Evolutionary conservation across 2,113 vertebrate genomes (phyloP).

Genomic region (Seriola aureovittata): DNA sequence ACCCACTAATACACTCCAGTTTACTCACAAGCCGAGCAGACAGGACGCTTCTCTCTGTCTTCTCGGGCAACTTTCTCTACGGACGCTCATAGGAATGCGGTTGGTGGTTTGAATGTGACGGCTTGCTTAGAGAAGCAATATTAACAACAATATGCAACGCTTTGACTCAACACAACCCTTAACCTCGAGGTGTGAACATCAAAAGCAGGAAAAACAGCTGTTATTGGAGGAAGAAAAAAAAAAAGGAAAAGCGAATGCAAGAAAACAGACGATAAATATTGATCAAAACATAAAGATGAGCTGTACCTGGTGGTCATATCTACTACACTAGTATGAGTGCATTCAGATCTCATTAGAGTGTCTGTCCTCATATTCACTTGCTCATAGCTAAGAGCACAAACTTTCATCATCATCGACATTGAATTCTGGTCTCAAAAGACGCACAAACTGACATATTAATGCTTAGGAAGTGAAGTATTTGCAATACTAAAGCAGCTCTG

Average conservation of each 20-base stretch:
- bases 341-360: too few relatives aligned
- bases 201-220: not conserved
- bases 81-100: constrained; percentile 11
- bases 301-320: not conserved
- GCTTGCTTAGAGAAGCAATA: constrained; percentile 19
- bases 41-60: not conserved
- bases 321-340: too few relatives aligned
- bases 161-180: not conserved
- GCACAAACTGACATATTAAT: constrained; percentile 34
- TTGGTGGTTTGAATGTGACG: constrained; percentile 5
- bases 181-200: not conserved
- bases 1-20: constrained; percentile 57
- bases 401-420: not conserved
- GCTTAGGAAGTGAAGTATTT: constrained; percentile 7
- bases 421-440: not conserved
- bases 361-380: not conserved
- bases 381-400: constrained; percentile 24
- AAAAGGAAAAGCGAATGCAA: not conserved
- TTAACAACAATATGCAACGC: constrained; percentile 14
- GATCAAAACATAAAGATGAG: not conserved
- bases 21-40: constrained; percentile 18
- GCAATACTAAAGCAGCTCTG: constrained; percentile 9
- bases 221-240: not conserved
- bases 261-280: not conserved
- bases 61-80: not conserved